Base-by-base conservation (phyloP, 2,113 vertebrate species). In the Misgurnus mizolepis region DNA sequence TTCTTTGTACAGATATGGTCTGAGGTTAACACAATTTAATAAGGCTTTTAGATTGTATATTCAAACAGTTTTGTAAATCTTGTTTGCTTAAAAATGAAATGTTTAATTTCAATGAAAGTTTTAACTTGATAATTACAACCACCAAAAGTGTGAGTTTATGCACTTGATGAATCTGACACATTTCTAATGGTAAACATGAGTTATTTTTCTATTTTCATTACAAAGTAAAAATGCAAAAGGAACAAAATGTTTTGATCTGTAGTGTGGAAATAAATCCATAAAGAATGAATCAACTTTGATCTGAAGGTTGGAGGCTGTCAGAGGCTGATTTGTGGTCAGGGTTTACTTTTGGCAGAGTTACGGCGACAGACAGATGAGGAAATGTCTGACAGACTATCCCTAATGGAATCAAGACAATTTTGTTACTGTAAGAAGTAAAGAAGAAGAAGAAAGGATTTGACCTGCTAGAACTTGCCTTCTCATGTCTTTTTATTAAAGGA, bases 301-400 rank as follows among this genome's bases (percentile, higher is more conserved):
- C 40, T 73, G 43, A 64, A 47, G 58, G 15, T 64, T n/a, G 10
- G 58, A 64, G 60, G 14, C 4, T 10, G 55, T 58, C 55, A 17
- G 7, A 18, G 6, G n/a, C 55, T 58, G 55, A 58, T 58, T 58
- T 53, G 50, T 53, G 12, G 12, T 18, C n/a, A 4, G 55, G 22
- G 55, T 73, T 60, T 15, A 73, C 41, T 60, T 73, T 73, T 18
- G 55, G 55, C 55, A n/a, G 71, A 22, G 71, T 45, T 60, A 18
- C 4, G 18, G n/a, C 14, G 70, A n/a, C 70, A 73, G 71, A 73
- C 6, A 72, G 39, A 45, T 60, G 53, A 73, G 58, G 11, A 45
- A 15, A 74, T 45, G n/a, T 61, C 71, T 74, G 40, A 60, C 55
- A 60, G n/a, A 75, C 5, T 75, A 43, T 17, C 58, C 6, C 55